Evolutionary conservation across 1,140 invertebrate species (phyloP).

Genomic region (Diabrotica virgifera): DNA sequence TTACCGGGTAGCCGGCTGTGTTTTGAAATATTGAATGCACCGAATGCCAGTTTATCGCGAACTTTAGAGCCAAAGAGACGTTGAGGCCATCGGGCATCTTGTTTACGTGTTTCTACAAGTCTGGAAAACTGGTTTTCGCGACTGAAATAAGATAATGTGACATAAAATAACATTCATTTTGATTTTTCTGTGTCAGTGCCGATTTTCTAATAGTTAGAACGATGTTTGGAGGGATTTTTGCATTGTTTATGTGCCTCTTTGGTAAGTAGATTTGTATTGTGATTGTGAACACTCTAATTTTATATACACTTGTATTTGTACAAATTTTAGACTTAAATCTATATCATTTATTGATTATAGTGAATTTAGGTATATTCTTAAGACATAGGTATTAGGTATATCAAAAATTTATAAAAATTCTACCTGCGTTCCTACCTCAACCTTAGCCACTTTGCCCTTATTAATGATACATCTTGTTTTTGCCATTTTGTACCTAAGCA

Average conservation of each 20-base stretch:
- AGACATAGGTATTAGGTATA: no score
- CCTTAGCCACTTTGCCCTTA: no score
- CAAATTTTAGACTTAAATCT: background rate
- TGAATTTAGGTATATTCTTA: no score
- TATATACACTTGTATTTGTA: slow-evolving; percentile 3
- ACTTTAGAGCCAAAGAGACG: slow-evolving; percentile 4
- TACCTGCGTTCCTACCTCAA: no score
- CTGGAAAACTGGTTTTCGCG: background rate
- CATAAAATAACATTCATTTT: slow-evolving; percentile 10
- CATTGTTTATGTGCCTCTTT: background rate
- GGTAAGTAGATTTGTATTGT: background rate
- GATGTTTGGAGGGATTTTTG: background rate
- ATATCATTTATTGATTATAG: no score
- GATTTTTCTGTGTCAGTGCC: slow-evolving; percentile 6
- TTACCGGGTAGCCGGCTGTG: slow-evolving; percentile 15
- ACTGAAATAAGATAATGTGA: background rate
- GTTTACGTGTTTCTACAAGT: slow-evolving; percentile 1
- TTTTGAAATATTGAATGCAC: slow-evolving; percentile 11
- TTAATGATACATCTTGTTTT: no score
- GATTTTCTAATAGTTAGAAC: background rate
- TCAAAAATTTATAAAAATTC: no score
- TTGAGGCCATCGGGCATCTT: slow-evolving; percentile 9
- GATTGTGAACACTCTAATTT: background rate
- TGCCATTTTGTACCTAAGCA: no score
- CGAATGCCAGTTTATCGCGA: slow-evolving; percentile 24